Base-by-base conservation (phyloP, 1,140 invertebrate genomes). In the Leucophenga varia region DNA sequence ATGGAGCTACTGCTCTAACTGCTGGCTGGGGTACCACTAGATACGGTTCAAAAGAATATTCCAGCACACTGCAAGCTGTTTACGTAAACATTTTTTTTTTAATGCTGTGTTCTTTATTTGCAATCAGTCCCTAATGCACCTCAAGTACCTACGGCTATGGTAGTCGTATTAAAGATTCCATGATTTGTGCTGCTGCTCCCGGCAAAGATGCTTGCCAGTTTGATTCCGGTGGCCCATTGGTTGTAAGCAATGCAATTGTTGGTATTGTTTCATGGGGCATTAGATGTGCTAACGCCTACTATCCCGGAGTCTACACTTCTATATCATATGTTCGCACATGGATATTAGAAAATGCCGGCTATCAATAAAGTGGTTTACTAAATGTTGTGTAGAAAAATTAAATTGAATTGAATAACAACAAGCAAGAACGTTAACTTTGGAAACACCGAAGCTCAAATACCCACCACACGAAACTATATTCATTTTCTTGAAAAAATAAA, bases 221-320 rank as follows among this genome's bases (percentile, higher is more conserved):
- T 52, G 78, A 80, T 46, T 76, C 76, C 2, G 79, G 79, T 36
- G 76, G 78, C 13, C 74, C 77, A 37, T 61, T 79, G 40, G 53
- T 76, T 7, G 42, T 46, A 9, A 41, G 68, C 17, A 54, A 61
- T 20, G 47, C 34, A 0, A 43, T 75, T 16, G 58, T 74, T 30
- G 84, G 84, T 40, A 65, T 85, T 28, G 78, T 82, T 1, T 83
- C 82, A 12, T 85, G 82, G 79, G 84, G 84, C n/a, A 64, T 74
- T 43, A 78, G 54, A 13, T 56, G 50, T 30, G 54, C 54, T 4
- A 8, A n/a, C 5, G 8, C 25, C 46, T 49, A 45, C 37, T 56
- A 56, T 16, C 84, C 84, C 0, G 84, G 84, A 13, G 79, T 86
- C 9, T 86, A 84, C 53, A 80, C 82, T 2, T 75, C 80, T 41